Evolutionary conservation across 2,113 vertebrate genomes (phyloP).

Genomic region (Ifrita kowaldi): DNA sequence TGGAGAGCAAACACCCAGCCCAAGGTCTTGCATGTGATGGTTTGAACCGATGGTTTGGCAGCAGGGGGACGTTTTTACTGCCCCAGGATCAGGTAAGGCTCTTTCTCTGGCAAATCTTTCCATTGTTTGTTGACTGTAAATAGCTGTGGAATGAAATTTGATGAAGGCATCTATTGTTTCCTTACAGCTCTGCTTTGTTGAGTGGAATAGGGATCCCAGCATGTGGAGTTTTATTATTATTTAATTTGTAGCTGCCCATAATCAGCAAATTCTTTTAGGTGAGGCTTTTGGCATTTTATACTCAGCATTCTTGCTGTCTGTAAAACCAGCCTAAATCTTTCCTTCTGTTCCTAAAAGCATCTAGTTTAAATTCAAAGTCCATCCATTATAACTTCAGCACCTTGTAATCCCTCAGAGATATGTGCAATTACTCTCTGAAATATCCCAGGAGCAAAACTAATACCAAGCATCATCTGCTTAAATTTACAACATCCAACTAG

Average conservation of each 20-base stretch:
- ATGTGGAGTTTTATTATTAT: neutral
- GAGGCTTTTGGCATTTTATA: constrained; percentile 26
- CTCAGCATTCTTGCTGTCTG: constrained; percentile 19
- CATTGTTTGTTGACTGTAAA: neutral
- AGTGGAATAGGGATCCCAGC: neutral
- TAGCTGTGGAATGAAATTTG: neutral
- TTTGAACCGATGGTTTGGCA: neutral
- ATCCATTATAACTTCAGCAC: constrained; percentile 54
- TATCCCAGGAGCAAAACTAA: constrained; percentile 51
- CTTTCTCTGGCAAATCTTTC: neutral
- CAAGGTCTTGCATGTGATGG: neutral
- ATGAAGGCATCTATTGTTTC: neutral
- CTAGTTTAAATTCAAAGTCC: constrained; percentile 31
- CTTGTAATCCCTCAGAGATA: constrained; percentile 56
- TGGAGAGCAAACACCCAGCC: neutral
- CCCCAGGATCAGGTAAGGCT: neutral
- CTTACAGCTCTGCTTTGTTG: neutral
- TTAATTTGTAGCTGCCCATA: constrained; percentile 37
- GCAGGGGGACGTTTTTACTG: neutral
- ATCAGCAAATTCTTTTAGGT: constrained; percentile 36
- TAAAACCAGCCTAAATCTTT: constrained; percentile 39
- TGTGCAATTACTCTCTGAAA: constrained; percentile 56
- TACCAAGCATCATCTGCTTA: constrained; percentile 58
- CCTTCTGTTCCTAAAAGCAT: constrained; percentile 25
- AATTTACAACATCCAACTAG: constrained; percentile 57